A percentile compares a stretch with the other conserved stretches of the same genome.
These are phyloP conservation scores for Hapalemur alaotrensis DNA, from an alignment of 2,797 vertebrate species.

Conservation along the genomic window DNA sequence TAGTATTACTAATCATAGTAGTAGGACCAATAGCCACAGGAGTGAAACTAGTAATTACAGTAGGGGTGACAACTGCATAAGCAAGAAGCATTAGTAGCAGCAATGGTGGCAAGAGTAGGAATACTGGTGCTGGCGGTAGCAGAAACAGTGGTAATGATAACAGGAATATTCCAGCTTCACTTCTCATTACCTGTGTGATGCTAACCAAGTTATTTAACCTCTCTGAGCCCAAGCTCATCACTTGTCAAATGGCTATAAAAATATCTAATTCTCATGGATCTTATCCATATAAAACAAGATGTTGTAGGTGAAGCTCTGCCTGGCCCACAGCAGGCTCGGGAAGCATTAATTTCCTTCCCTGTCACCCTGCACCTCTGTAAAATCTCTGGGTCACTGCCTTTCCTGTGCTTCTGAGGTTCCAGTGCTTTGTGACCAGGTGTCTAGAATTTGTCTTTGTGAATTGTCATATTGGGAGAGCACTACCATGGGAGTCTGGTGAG, in stretches of 20 bases:
- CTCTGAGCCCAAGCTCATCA: neutral
- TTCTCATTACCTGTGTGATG: neutral
- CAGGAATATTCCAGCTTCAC: neutral
- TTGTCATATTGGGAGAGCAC: neutral
- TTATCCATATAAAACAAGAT: neutral
- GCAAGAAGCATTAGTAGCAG: neutral
- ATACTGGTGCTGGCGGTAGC: no score
- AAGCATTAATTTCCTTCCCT: neutral
- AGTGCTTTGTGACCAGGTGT: neutral
- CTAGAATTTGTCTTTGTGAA: neutral
- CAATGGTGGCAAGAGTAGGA: neutral
- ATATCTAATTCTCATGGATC: neutral
- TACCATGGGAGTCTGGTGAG: neutral
- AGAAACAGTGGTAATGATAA: neutral
- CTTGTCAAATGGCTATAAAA: neutral
- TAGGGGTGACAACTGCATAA: rapidly evolving
- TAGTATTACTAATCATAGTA: neutral
- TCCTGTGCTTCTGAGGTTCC: neutral
- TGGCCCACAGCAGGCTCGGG: neutral
- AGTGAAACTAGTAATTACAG: no score
- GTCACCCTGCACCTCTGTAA: neutral
- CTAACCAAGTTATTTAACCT: neutral
- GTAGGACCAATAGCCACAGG: neutral
- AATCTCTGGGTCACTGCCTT: neutral
- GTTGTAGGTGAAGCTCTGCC: neutral